Evolutionary conservation across 2,113 vertebrate species (phyloP).

Genomic region (Sapayoa aenigma): DNA sequence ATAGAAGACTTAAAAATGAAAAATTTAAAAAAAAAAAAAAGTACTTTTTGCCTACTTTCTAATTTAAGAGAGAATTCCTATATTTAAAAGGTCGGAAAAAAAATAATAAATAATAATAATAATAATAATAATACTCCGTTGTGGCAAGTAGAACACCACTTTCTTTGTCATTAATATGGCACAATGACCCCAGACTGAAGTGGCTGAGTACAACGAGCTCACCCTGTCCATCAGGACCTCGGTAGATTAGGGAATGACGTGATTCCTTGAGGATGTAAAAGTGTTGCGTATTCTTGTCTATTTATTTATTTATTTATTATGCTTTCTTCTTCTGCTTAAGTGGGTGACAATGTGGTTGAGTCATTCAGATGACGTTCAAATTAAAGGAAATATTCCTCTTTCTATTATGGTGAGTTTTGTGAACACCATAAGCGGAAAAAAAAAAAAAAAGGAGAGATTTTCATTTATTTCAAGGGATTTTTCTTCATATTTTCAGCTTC

Average conservation of each 20-base stretch:
- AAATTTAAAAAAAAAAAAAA: slow-evolving; percentile 20
- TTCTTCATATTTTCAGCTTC: not conserved
- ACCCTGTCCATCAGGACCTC: not conserved
- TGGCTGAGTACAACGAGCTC: slow-evolving; percentile 31
- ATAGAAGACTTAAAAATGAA: slow-evolving; percentile 61
- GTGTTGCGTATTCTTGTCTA: slow-evolving; percentile 45
- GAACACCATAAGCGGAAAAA: not conserved
- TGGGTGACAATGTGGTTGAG: slow-evolving; percentile 51
- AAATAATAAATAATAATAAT: not conserved
- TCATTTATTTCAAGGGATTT: slow-evolving; percentile 29
- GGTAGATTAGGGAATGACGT: slow-evolving; percentile 32
- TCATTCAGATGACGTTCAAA: slow-evolving; percentile 10
- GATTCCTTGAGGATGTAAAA: slow-evolving; percentile 56
- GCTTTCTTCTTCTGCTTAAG: not conserved
- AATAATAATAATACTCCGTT: not conserved
- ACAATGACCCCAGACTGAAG: not conserved
- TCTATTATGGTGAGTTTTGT: slow-evolving; percentile 57
- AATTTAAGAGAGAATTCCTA: slow-evolving; percentile 68
- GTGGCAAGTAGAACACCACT: slow-evolving; percentile 41
- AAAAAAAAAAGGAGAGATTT: not conserved
- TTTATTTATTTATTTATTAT: slow-evolving; percentile 66
- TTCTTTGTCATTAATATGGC: slow-evolving; percentile 26
- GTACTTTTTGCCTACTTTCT: slow-evolving; percentile 69
- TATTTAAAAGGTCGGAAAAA: slow-evolving; percentile 47
- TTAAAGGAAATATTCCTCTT: slow-evolving; percentile 60